A percentile compares a stretch with the other conserved stretches of the same genome.
Conservation (phyloP, 2,888 invertebrate genomes). For the Epiblema foenella region DNA sequence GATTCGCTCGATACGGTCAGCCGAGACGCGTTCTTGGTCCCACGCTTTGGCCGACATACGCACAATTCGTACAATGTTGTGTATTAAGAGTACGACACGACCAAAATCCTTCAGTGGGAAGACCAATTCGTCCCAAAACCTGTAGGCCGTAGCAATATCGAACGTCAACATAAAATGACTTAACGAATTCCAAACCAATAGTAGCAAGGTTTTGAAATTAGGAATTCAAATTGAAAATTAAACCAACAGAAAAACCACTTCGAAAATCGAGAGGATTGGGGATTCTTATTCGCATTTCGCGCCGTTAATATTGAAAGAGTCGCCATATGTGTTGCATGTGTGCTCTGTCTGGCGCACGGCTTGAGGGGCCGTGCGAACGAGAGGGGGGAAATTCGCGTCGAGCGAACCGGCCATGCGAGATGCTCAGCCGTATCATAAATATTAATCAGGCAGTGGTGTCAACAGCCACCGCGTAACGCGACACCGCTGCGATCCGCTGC, state of each 20-base stretch:
- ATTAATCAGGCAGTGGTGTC: constrained; percentile 85
- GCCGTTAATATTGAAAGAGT: constrained; percentile 75
- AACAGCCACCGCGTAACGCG: constrained; percentile 85
- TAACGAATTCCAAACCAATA: constrained; percentile 14
- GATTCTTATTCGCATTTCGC: constrained; percentile 82
- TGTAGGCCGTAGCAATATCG: constrained; percentile 20
- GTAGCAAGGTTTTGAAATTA: constrained; percentile 12
- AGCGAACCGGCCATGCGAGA: constrained; percentile 84
- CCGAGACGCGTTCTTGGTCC: constrained; percentile 71
- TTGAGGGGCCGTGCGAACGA: constrained; percentile 63
- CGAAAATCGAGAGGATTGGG: constrained; percentile 78
- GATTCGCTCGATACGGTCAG: constrained; percentile 76
- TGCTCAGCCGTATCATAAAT: constrained; percentile 85
- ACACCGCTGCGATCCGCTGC: constrained; percentile 80
- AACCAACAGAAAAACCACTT: constrained; percentile 64
- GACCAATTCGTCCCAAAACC: constrained; percentile 50
- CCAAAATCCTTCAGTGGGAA: constrained; percentile 55
- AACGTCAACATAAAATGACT: constrained; percentile 7
- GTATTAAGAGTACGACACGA: neutral
- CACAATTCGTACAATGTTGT: constrained; percentile 55
- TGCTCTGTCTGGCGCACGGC: constrained; percentile 61
- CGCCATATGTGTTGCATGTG: constrained; percentile 66
- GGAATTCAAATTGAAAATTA: constrained; percentile 42
- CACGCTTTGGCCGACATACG: constrained; percentile 77
- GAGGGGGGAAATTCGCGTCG: constrained; percentile 78